phyloP scores from a whole-genome alignment of 2,797 vertebrate genomes.

The Gymnothorax javanicus region DNA sequence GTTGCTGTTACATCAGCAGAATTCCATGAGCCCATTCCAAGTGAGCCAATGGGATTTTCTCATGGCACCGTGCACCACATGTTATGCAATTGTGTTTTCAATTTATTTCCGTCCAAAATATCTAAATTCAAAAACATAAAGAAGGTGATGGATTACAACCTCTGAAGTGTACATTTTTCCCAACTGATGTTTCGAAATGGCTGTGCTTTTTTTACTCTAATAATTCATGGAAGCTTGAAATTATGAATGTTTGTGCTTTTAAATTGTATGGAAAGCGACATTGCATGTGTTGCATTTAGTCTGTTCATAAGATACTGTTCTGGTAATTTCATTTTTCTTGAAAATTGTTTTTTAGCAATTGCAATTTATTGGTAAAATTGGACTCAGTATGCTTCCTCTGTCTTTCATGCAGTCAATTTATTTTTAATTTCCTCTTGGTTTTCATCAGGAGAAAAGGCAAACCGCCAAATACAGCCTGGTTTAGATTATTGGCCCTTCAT shows the following conservation, averaged over 20 bases:
- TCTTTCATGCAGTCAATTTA: background rate
- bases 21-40: constrained; percentile 19
- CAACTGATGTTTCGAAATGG: background rate
- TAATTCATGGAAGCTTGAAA: background rate
- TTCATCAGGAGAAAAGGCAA: background rate
- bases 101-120: background rate
- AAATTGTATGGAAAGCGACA: background rate
- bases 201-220: background rate
- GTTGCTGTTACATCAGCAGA: constrained; percentile 28
- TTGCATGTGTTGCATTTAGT: background rate
- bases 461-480: background rate
- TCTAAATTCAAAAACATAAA: constrained; percentile 8
- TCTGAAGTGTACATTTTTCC: background rate
- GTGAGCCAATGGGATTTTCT: constrained; percentile 33
- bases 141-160: background rate
- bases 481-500: no score
- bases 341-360: background rate
- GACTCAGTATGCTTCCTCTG: background rate
- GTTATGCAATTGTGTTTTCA: constrained; percentile 26
- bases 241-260: background rate
- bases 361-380: background rate
- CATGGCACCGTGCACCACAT: background rate
- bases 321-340: background rate
- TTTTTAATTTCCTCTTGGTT: background rate
- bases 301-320: background rate